These are phyloP conservation scores for Lates calcarifer DNA, from an alignment of 2,113 vertebrate species.

Conservation along the genomic window DNA sequence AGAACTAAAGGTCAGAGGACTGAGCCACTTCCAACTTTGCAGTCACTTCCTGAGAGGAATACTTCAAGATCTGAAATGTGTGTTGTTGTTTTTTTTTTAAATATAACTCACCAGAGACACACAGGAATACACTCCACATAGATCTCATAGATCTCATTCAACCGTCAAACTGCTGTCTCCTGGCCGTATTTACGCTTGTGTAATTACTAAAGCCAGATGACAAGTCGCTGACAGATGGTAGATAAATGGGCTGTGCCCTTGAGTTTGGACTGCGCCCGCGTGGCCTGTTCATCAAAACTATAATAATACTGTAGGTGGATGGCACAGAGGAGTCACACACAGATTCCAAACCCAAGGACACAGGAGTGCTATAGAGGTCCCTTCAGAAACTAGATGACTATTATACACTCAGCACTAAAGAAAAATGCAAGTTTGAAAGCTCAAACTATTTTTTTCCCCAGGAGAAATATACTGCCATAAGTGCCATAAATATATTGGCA, in stretches of 20 bases:
- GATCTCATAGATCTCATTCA: slow-evolving; percentile 70
- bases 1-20: slow-evolving; percentile 51
- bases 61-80: slow-evolving; percentile 2
- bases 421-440: slow-evolving; percentile 48
- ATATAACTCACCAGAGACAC: slow-evolving; percentile 21
- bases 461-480: slow-evolving; percentile 55
- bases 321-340: slow-evolving; percentile 40
- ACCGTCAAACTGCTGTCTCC: slow-evolving; percentile 67
- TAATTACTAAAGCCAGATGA: slow-evolving; percentile 80
- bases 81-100: no score
- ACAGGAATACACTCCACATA: slow-evolving; percentile 32
- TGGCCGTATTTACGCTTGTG: slow-evolving; percentile 73
- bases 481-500: slow-evolving; percentile 67
- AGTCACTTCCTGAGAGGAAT: slow-evolving; percentile 47
- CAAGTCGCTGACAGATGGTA: slow-evolving; percentile 79
- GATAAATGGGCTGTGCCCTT: slow-evolving; percentile 74
- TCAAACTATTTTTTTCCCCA: slow-evolving; percentile 27
- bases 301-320: slow-evolving; percentile 63
- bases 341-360: slow-evolving; percentile 67
- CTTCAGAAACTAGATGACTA: slow-evolving; percentile 21
- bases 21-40: slow-evolving; percentile 27
- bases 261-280: slow-evolving; percentile 60
- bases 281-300: slow-evolving; percentile 73
- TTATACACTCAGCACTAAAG: slow-evolving; percentile 26
- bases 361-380: slow-evolving; percentile 40